Base-by-base conservation (phyloP, 1,140 invertebrate species). In the Drosophila burlai region DNA sequence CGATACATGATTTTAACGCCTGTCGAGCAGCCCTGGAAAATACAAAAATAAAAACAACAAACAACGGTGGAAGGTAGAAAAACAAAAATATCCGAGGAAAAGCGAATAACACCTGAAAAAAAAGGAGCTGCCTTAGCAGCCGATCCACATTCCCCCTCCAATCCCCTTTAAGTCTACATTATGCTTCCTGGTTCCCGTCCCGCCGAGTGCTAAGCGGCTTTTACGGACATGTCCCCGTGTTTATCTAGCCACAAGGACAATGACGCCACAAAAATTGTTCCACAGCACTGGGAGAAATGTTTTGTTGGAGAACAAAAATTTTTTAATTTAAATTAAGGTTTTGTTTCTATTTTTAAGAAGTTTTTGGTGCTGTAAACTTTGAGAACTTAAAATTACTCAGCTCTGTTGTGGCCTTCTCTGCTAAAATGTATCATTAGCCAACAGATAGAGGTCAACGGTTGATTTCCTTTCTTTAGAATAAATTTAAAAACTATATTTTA, bases 1-100 rank as follows among this genome's bases (percentile, higher is more conserved):
- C 84, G 84, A 89, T 87, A 87, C 81, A 87, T 87, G 84, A 89
- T 87, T 87, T 87, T 89, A 89, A 87, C 84, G 85, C 84, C 81
- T 87, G 84, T 87, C 84, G 76, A 49, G 71, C 68, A 82, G 79
- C 69, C 83, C 54, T 63, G 61, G 21, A 47, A 45, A 43, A 65
- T 16, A 40, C 54, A 50, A 47, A 54, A 50, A 40, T 26, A 46
- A 34, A 21, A 16, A 45, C 16, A 81, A 54, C 54, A 31, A 65
- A 72, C 68, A 84, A 73, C 80, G 61, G 36, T 38, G 52, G 52
- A 38, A 38, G 34, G 52, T 38, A 13, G 36, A 15, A 46, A 46
- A 21, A 40, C 13, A 76, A 46, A 24, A 65, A 75, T 67, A 83
- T 72, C 76, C 62, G 50, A 54, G 50, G 50, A 54, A 54, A 77